Conservation (phyloP, 30 jellyfish, hydroid and myxozoan genomes). For the Aurelia aurita complex sp. Pacific region DNA sequence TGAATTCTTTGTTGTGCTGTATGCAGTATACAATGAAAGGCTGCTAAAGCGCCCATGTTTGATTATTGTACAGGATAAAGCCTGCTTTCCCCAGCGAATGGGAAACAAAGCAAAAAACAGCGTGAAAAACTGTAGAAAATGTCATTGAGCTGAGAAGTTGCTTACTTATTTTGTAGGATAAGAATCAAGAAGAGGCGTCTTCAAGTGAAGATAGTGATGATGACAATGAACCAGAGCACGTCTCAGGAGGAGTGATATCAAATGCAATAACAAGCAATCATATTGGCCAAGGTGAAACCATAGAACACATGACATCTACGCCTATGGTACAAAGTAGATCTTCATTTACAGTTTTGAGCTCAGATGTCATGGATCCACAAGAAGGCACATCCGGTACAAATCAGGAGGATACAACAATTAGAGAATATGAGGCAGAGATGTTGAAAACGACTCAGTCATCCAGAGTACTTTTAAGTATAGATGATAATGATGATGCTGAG, state of each 20-base stretch:
- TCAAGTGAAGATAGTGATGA: constrained; percentile 38
- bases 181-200: neutral
- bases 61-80: too few relatives aligned
- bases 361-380: constrained; percentile 43
- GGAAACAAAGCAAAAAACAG: too few relatives aligned
- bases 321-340: constrained; percentile 54
- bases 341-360: constrained; percentile 48
- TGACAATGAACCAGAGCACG: constrained; percentile 22
- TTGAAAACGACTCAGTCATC: constrained; percentile 2
- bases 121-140: too few relatives aligned
- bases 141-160: too few relatives aligned
- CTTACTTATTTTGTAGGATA: too few relatives aligned
- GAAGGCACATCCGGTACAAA: constrained; percentile 31
- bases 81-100: too few relatives aligned
- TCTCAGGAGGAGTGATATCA: neutral
- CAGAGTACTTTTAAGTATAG: constrained; percentile 12
- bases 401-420: neutral
- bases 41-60: too few relatives aligned
- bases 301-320: constrained; percentile 46
- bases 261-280: constrained; percentile 14
- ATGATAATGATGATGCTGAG: constrained; percentile 25
- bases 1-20: too few relatives aligned
- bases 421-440: neutral
- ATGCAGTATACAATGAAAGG: too few relatives aligned
- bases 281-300: constrained; percentile 1